Evolutionary conservation across 2,888 invertebrate genomes (phyloP), one percentile per base, ranked within the genome.

Genomic region (Amphipoea lucens): DNA sequence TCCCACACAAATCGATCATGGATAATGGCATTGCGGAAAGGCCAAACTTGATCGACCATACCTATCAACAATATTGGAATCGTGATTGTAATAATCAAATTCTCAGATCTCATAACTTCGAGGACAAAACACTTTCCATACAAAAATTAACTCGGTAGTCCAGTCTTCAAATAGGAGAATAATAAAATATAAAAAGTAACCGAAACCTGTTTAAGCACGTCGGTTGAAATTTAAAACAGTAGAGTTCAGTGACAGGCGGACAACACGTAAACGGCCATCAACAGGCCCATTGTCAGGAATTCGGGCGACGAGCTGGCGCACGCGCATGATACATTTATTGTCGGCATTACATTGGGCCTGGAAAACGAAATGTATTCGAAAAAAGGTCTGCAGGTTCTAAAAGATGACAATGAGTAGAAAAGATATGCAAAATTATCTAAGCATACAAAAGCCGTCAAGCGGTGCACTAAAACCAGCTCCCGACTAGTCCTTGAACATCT

Each of bases 241-340:
- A 86, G 91, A 92, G 92, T 94, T 94, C 92, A 94, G 92, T 92
- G 94, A 93, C 93, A 92, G 90, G 87, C 89, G 84, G 90, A 85
- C 90, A 90, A 87, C 89, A 89, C 88, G 90, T 91, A 90, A 90
- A 90, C 90, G 86, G 90, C 90, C 90, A 92, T 92, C 92, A 93
- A 93, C 91, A 90, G 90, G 90, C 91, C 91, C 92, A 93, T 94
- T 94, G 94, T 92, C 89, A 93, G 93, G 94, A 95, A 95, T 95
- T 94, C 90, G 92, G 92, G 88, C 92, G 93, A 91, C 90, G 91
- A 91, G 91, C 85, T 88, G 87, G 91, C 91, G 91, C 92, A 91
- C 90, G 91, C 93, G 92, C 93, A 92, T 86, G 88, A 86, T 90
- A 90, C 90, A 90, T 84, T 82, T 85, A 90, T 91, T 91, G 90